Conservation (phyloP, 2,888 invertebrate genomes). For the Tribolium freemani region DNA sequence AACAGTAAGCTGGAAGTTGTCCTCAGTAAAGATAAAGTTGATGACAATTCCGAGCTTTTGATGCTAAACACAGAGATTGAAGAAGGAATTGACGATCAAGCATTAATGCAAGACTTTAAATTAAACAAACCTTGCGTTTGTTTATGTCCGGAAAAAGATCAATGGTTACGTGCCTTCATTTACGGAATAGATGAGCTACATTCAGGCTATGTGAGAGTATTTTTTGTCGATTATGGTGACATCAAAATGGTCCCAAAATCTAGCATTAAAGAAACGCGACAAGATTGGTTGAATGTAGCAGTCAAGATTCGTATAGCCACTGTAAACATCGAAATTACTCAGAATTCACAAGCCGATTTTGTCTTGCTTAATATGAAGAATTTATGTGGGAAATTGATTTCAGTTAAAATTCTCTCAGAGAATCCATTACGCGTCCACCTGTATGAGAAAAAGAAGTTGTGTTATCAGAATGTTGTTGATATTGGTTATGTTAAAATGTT, state of each 20-base stretch:
- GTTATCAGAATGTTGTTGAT: constrained; percentile 51
- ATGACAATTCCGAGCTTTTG: too few relatives aligned
- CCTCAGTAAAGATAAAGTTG: too few relatives aligned
- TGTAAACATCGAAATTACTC: constrained; percentile 61
- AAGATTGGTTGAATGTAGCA: constrained; percentile 70
- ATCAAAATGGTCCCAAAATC: constrained; percentile 69
- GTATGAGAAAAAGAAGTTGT: constrained; percentile 52
- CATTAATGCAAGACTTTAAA: constrained; percentile 63
- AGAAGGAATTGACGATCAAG: constrained; percentile 65
- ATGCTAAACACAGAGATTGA: constrained; percentile 70
- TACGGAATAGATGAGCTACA: constrained; percentile 68
- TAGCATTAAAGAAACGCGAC: constrained; percentile 70
- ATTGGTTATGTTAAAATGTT: neutral
- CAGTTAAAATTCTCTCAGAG: constrained; percentile 50
- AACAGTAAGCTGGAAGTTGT: too few relatives aligned
- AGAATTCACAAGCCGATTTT: constrained; percentile 30
- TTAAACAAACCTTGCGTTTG: constrained; percentile 75
- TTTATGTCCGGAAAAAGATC: constrained; percentile 72
- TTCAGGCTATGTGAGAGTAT: constrained; percentile 70
- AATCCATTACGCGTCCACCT: constrained; percentile 57
- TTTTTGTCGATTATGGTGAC: constrained; percentile 85
- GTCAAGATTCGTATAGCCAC: constrained; percentile 70
- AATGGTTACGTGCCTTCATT: constrained; percentile 82
- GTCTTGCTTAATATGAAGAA: constrained; percentile 48
- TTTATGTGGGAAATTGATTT: constrained; percentile 48